A percentile compares a stretch with the other conserved stretches of the same genome.
Conservation (phyloP, 2,888 invertebrate species). For the Lasioglossum lativentre region DNA sequence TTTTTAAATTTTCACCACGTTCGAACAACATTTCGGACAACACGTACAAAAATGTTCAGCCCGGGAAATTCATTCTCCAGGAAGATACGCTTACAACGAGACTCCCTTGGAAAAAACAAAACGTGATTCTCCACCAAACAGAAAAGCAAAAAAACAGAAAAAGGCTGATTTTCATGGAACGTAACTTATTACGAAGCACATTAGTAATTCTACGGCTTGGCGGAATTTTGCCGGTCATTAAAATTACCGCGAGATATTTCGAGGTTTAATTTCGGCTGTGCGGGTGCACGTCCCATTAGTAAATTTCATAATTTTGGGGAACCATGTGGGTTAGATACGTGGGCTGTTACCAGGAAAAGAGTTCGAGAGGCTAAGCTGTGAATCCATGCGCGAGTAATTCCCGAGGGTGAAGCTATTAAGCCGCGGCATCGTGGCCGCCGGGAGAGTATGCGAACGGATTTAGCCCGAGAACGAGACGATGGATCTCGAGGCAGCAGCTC, state of each 20-base stretch:
- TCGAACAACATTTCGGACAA: neutral
- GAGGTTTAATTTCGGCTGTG: neutral
- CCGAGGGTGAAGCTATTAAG: neutral
- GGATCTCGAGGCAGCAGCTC: neutral
- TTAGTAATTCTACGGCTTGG: neutral
- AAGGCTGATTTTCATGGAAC: neutral
- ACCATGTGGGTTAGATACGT: neutral
- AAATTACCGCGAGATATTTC: neutral
- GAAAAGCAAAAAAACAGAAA: neutral
- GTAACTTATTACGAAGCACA: neutral
- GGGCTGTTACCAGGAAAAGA: neutral
- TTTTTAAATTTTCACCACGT: too few species aligned
- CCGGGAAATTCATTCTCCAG: neutral
- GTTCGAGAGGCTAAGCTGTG: neutral
- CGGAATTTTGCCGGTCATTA: neutral
- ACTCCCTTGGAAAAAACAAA: neutral
- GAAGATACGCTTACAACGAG: neutral
- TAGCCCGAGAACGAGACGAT: neutral
- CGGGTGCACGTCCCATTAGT: neutral
- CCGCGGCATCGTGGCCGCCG: neutral
- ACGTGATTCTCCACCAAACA: neutral
- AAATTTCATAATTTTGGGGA: neutral
- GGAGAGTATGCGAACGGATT: neutral
- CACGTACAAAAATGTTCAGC: neutral
- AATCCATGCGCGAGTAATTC: slow-evolving; percentile 4